Conservation (phyloP, 2,113 vertebrate genomes). For the Nannospalax galili region DNA sequence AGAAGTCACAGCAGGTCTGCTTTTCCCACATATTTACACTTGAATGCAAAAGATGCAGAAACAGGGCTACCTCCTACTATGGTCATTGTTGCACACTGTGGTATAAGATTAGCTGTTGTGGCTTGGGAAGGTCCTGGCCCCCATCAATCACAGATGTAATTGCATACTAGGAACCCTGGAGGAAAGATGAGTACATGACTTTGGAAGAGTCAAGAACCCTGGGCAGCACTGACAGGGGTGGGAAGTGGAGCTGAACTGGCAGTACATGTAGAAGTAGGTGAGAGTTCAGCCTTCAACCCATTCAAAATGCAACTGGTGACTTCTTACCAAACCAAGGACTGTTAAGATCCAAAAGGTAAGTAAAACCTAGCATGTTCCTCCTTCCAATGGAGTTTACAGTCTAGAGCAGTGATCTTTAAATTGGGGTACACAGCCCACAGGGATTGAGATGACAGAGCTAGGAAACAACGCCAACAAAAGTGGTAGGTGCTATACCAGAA, state of each 20-base stretch:
- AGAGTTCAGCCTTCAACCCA: neutral
- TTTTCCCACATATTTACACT: slow-evolving; percentile 10
- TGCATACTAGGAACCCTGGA: neutral
- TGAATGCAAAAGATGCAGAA: neutral
- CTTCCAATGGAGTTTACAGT: neutral
- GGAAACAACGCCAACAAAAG: neutral
- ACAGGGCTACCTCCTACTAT: neutral
- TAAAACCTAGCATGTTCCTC: neutral
- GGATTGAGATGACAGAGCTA: neutral
- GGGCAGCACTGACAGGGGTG: neutral
- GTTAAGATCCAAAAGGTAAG: neutral
- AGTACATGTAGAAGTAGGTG: neutral
- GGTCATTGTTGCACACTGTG: neutral
- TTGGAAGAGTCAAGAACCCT: neutral
- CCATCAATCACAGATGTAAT: neutral
- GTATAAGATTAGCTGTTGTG: neutral
- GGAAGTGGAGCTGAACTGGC: neutral
- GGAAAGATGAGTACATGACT: neutral
- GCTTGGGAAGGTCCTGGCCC: neutral
- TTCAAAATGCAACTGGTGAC: neutral
- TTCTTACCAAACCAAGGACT: neutral
- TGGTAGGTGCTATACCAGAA: neutral
- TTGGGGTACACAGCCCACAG: neutral
- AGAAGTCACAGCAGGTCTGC: neutral
- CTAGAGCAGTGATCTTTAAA: neutral